A percentile compares a stretch with the other conserved stretches of the same genome.
Conservation (phyloP, 1,140 invertebrate species). For the Dendroctonus valens region DNA sequence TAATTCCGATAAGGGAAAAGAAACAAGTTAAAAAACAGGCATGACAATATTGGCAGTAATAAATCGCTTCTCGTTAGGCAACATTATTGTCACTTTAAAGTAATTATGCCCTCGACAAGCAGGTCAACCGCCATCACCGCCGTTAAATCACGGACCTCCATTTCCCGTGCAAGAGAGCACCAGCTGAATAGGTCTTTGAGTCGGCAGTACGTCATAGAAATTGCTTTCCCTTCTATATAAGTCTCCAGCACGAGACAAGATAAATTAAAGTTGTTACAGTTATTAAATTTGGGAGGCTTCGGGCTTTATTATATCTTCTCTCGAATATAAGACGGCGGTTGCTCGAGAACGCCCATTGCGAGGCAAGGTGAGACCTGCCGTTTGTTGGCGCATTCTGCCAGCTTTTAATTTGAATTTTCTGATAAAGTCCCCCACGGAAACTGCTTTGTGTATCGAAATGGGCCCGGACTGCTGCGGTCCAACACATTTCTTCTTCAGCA, state of each 20-base stretch:
- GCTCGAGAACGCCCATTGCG: conserved; percentile 3
- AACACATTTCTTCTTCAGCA: no score
- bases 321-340: not conserved
- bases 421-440: not conserved
- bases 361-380: not conserved
- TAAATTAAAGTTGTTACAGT: conserved; percentile 36
- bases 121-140: not conserved
- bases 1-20: no score
- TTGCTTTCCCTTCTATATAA: conserved; percentile 30
- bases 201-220: conserved; percentile 30
- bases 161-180: conserved; percentile 9
- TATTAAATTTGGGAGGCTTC: conserved; percentile 31
- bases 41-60: no score
- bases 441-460: no score
- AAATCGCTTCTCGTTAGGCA: no score
- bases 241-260: conserved; percentile 28
- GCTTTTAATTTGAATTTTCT: conserved; percentile 12
- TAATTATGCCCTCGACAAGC: no score
- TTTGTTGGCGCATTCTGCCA: not conserved
- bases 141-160: conserved; percentile 13
- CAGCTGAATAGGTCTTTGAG: conserved; percentile 18
- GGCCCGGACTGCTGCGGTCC: no score
- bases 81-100: no score
- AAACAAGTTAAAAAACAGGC: no score
- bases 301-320: conserved; percentile 33